Conservation (phyloP, 2,797 vertebrate genomes). For the Danio jaintianensis region DNA sequence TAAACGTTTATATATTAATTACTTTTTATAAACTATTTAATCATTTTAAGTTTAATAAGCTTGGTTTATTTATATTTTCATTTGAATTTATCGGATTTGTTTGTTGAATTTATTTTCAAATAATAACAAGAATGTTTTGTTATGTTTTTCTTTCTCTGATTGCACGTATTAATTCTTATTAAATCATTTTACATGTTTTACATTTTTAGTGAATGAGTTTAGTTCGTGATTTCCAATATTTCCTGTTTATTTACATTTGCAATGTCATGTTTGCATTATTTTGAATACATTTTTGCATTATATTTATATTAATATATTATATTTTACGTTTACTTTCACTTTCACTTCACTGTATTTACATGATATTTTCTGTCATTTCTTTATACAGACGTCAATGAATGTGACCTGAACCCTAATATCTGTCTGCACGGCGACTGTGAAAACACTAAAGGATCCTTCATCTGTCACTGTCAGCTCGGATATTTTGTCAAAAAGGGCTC, state of each 20-base stretch:
- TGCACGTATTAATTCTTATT: no score
- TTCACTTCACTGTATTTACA: constrained; percentile 14
- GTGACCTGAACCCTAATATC: constrained; percentile 92
- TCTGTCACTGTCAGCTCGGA: constrained; percentile 92
- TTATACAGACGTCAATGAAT: constrained; percentile 89
- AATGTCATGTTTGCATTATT: no score
- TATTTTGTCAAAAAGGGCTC: constrained; percentile 92
- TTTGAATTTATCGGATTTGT: no score
- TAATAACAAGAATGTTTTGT: not conserved
- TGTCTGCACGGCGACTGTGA: constrained; percentile 93
- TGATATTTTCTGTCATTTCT: not conserved
- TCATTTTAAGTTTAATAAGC: no score
- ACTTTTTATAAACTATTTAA: no score
- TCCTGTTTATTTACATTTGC: not conserved
- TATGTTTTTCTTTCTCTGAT: no score
- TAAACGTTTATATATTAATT: no score
- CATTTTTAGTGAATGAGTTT: not conserved
- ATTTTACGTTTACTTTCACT: no score
- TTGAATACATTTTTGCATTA: no score
- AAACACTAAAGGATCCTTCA: constrained; percentile 94
- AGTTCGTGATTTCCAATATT: not conserved
- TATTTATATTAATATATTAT: not conserved
- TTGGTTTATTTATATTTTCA: not conserved
- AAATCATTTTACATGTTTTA: not conserved
- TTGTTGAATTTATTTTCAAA: not conserved